A percentile compares a stretch with the other conserved stretches of the same genome.
Conservation (phyloP, 1,140 invertebrate genomes). For the Apis dorsata region DNA sequence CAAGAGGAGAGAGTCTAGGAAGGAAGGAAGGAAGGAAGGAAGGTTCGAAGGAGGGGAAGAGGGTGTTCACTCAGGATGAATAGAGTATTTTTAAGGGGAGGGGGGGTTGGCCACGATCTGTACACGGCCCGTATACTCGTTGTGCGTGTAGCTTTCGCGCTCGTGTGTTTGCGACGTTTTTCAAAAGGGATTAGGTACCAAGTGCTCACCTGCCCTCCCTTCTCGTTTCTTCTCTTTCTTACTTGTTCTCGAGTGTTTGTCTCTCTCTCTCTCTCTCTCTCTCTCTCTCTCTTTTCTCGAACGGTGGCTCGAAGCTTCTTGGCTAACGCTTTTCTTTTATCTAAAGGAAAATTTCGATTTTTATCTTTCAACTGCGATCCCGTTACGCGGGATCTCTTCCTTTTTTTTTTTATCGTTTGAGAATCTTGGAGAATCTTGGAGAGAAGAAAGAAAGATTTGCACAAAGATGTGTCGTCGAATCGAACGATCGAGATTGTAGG, state of each 20-base stretch:
- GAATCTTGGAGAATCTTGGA: too few species aligned
- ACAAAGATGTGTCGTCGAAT: too few species aligned
- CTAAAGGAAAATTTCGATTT: too few species aligned
- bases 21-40: slow-evolving; percentile 45
- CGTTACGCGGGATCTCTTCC: too few species aligned
- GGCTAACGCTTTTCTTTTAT: too few species aligned
- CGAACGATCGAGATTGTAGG: too few species aligned
- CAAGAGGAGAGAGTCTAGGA: slow-evolving; percentile 19
- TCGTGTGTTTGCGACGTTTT: slow-evolving; percentile 49
- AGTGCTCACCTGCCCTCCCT: slow-evolving; percentile 66
- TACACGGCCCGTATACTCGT: slow-evolving; percentile 21
- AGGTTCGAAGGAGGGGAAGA: slow-evolving; percentile 26
- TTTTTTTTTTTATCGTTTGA: too few species aligned
- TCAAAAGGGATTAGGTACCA: slow-evolving; percentile 66
- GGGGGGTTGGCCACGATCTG: slow-evolving; percentile 37
- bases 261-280: slow-evolving; percentile 26
- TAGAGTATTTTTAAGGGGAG: slow-evolving; percentile 65
- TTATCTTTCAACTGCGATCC: too few species aligned
- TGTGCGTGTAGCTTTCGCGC: slow-evolving; percentile 2
- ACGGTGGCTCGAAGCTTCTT: too few species aligned
- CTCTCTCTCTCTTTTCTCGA: neutral
- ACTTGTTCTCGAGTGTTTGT: neutral
- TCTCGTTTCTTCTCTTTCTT: slow-evolving; percentile 19
- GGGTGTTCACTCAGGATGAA: slow-evolving; percentile 52
- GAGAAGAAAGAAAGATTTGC: too few species aligned